Evolutionary conservation across 1,140 invertebrate species (phyloP), one percentile per base, ranked within the genome.

Genomic region (Nephila pilipes): DNA sequence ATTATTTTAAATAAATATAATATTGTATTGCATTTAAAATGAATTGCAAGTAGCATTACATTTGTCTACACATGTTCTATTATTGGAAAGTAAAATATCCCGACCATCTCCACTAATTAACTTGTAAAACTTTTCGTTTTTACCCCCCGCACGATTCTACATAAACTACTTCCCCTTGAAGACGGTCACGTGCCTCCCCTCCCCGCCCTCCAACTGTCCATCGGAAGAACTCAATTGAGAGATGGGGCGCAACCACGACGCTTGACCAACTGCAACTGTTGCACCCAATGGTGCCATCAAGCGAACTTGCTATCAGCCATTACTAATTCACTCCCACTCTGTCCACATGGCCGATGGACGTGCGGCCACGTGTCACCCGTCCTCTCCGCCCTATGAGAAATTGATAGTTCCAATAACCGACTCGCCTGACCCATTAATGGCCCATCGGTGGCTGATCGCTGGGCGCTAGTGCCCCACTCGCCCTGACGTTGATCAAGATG

Each of bases 401-500:
- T 91, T 91, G 89, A 91, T 91, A 91, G 89, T 91, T 65, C 65
- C 79, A 91, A 91, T 91, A 81, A 91, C 80, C 10, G 79, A 83
- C 75, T 91, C 80, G 89, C 89, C 89, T 83, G 89, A 83, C 79
- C 89, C 89, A 91, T 91, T 91, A 91, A 91, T 91, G 89, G 88
- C 36, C 89, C 89, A 91, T 91, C 89, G 89, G 75, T 91, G 89
- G 57, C 80, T 60, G 80, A 83, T 83, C 80, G 29, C 55, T 2
- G 89, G 89, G 79, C 57, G 79, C 32, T 25, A 60, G 80, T 58
- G 57, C n/a, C 79, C 75, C 75, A 60, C 57, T 83, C 80, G 29
- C n/a, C 36, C 81, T 92, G 90, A 92, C 90, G 63, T 85, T 92
- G 80, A 92, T 92, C 90, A 92, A 92, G 90, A 92, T 92, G 90